Percentiles rank a stretch among this genome's conserved stretches.
phyloP scores from a whole-genome alignment of 2,888 invertebrate genomes.

The Osedax fenrisi region DNA sequence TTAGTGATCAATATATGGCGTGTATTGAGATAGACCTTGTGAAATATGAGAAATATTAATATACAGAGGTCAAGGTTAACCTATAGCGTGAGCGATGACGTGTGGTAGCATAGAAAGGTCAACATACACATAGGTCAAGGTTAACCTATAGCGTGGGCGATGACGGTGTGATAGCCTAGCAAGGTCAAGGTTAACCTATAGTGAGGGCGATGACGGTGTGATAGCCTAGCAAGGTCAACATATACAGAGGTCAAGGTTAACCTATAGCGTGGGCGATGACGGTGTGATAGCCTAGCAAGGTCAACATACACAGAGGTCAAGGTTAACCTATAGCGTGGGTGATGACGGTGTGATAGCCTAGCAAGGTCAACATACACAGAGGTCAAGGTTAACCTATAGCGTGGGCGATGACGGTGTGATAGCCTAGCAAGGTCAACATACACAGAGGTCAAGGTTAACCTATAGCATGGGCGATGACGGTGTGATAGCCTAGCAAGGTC shows the following conservation, averaged over 20 bases:
- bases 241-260: too few species aligned
- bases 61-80: slow-evolving; percentile 73
- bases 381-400: slow-evolving; percentile 74
- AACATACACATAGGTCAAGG: slow-evolving; percentile 68
- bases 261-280: slow-evolving; percentile 72
- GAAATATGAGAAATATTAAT: too few species aligned
- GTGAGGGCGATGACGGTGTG: slow-evolving; percentile 72
- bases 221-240: too few species aligned
- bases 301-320: slow-evolving; percentile 74
- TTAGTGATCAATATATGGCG: too few species aligned
- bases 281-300: slow-evolving; percentile 72
- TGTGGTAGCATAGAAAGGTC: slow-evolving; percentile 71
- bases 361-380: slow-evolving; percentile 69
- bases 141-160: slow-evolving; percentile 67
- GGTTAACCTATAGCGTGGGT: slow-evolving; percentile 70
- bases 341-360: slow-evolving; percentile 74
- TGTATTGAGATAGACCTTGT: too few species aligned
- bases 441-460: slow-evolving; percentile 78
- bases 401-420: slow-evolving; percentile 72
- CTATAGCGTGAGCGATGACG: slow-evolving; percentile 69
- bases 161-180: slow-evolving; percentile 72
- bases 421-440: slow-evolving; percentile 70
- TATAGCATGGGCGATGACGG: slow-evolving; percentile 69
- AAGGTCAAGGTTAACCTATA: slow-evolving; percentile 75
- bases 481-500: slow-evolving; percentile 71